These are phyloP conservation scores for Choristoneura fumiferana DNA, from an alignment of 1,140 invertebrate species.

Conservation along the genomic window DNA sequence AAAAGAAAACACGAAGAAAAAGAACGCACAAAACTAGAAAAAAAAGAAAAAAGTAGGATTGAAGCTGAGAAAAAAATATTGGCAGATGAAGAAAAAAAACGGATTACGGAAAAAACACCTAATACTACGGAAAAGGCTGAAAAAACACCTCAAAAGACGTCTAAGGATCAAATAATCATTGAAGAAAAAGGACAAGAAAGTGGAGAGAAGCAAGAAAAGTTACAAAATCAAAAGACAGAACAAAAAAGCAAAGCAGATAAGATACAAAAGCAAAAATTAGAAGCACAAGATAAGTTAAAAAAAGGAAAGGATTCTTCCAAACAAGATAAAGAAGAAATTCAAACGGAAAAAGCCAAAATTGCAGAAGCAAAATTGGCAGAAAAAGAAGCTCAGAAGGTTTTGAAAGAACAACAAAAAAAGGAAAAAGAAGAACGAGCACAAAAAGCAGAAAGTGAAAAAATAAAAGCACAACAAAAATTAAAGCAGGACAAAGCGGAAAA, in stretches of 20 bases:
- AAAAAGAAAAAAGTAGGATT: constrained; percentile 24
- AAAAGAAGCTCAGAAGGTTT: not conserved
- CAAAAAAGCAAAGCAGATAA: constrained; percentile 20
- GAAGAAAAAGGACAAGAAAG: no score
- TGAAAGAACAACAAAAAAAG: not conserved
- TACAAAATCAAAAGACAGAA: not conserved
- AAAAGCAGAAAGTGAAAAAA: constrained; percentile 1
- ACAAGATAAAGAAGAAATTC: constrained; percentile 18
- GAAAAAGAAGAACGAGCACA: not conserved
- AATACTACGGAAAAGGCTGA: no score
- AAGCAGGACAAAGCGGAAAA: not conserved
- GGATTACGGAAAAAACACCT: no score
- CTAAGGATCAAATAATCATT: no score
- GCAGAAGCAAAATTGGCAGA: not conserved
- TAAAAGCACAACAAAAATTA: constrained; percentile 23
- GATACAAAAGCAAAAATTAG: constrained; percentile 16
- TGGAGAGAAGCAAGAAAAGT: not conserved
- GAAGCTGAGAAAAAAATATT: not conserved
- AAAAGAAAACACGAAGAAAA: constrained; percentile 31
- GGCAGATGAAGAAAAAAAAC: no score
- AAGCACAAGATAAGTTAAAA: not conserved
- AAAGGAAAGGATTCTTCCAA: not conserved
- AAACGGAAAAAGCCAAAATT: not conserved
- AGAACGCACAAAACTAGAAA: constrained; percentile 8
- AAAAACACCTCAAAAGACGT: no score